Conservation (phyloP, 2,888 invertebrate genomes). For the Idaea biselata region DNA sequence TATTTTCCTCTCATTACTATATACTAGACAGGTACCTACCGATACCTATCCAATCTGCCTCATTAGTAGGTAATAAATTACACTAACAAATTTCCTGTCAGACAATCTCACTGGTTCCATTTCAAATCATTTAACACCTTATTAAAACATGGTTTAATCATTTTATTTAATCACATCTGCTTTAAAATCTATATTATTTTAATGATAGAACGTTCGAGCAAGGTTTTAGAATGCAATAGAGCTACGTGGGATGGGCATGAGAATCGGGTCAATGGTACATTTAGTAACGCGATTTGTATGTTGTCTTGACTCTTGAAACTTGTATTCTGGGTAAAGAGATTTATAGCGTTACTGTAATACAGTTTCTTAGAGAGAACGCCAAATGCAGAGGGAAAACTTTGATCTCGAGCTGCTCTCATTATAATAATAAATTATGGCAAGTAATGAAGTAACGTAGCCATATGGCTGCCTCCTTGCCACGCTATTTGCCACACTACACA, state of each 20-base stretch:
- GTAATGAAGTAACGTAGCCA: no score
- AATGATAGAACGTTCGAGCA: constrained; percentile 10
- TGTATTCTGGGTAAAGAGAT: not conserved
- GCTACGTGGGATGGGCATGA: constrained; percentile 48
- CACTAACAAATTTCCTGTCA: not conserved
- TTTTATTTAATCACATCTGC: constrained; percentile 3
- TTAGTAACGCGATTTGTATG: constrained; percentile 15
- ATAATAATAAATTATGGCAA: no score
- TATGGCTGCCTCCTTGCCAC: no score
- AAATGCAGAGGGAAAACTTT: no score
- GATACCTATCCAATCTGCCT: not conserved
- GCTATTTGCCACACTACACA: no score
- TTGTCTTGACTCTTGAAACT: constrained; percentile 1
- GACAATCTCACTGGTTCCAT: not conserved
- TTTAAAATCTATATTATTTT: constrained; percentile 3
- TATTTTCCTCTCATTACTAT: not conserved
- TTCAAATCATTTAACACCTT: not conserved
- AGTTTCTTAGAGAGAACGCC: not conserved
- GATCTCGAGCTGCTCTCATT: no score
- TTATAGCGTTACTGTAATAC: not conserved
- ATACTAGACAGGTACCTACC: not conserved
- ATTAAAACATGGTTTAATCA: not conserved
- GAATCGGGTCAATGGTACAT: constrained; percentile 43
- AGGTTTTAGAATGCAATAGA: constrained; percentile 39
- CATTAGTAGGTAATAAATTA: not conserved